Conservation (phyloP, 1,140 invertebrate species). For the Papilio helenus region DNA sequence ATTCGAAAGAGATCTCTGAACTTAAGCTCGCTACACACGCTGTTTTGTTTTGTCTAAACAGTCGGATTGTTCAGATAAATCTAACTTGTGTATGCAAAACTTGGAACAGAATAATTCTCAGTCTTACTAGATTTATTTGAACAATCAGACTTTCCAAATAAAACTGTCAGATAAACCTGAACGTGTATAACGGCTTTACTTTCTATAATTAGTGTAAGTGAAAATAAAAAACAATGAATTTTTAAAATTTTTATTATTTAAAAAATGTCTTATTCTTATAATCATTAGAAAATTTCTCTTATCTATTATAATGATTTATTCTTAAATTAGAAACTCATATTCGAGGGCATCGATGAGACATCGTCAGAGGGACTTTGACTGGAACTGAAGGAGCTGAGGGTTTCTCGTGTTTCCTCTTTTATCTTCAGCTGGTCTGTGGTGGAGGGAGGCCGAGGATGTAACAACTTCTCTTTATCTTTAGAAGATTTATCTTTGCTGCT, state of each 20-base stretch:
- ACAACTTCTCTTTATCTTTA: constrained; percentile 84
- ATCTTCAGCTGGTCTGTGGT: constrained; percentile 76
- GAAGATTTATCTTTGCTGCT: constrained; percentile 87
- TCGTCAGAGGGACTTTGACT: constrained; percentile 80
- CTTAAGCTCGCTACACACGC: too few relatives aligned
- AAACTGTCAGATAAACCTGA: too few relatives aligned
- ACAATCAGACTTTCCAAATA: too few relatives aligned
- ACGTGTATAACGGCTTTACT: too few relatives aligned
- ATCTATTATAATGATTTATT: constrained; percentile 6
- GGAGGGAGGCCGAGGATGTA: constrained; percentile 59
- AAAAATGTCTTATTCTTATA: constrained; percentile 14
- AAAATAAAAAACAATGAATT: constrained; percentile 15
- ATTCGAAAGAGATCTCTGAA: too few relatives aligned
- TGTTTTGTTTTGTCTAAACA: too few relatives aligned
- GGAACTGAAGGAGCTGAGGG: constrained; percentile 84
- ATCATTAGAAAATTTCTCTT: constrained; percentile 3
- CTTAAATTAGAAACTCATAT: constrained; percentile 69
- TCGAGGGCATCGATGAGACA: constrained; percentile 66
- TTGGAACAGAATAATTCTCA: too few relatives aligned
- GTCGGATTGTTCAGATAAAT: too few relatives aligned
- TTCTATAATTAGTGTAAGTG: neutral
- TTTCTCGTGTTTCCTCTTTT: constrained; percentile 84
- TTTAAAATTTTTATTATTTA: neutral
- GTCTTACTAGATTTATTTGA: too few relatives aligned
- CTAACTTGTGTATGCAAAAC: too few relatives aligned